phyloP scores from a whole-genome alignment of 2,113 vertebrate genomes.

The Tyto alba region DNA sequence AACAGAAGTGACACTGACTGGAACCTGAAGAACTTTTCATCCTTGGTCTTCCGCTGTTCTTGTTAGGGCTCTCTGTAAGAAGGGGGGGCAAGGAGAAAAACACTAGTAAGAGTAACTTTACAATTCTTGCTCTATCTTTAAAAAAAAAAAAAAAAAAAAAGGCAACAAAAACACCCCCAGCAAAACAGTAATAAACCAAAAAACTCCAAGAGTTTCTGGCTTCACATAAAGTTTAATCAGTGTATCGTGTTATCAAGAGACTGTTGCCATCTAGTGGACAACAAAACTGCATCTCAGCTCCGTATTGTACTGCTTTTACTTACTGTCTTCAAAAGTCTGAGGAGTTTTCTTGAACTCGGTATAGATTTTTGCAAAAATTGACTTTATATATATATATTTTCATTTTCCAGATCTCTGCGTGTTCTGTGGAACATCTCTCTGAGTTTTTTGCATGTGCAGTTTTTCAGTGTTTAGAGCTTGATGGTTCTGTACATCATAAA shows the following conservation, averaged over 20 bases:
- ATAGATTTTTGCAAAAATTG: background rate
- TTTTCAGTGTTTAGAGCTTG: background rate
- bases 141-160: no score
- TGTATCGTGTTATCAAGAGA: background rate
- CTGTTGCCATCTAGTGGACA: conserved; percentile 45
- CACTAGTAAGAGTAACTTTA: background rate
- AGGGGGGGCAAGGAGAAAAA: background rate
- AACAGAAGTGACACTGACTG: background rate
- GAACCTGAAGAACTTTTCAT: background rate
- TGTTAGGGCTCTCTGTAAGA: background rate
- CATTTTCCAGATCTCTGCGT: background rate
- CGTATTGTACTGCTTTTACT: background rate
- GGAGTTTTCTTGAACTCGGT: background rate
- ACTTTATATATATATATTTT: background rate
- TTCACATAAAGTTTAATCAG: background rate
- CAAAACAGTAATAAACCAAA: background rate
- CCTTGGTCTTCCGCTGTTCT: background rate
- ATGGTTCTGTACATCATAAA: background rate
- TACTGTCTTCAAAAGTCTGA: background rate
- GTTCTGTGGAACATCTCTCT: background rate
- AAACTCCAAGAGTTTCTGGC: background rate
- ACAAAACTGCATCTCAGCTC: background rate
- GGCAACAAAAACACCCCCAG: accelerated
- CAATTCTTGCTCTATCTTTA: no score
- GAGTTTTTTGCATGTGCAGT: background rate